Percentiles rank a stretch among this genome's conserved stretches.
These are phyloP conservation scores for Rhabdomys dilectus DNA, from an alignment of 2,113 vertebrate species.

Conservation along the genomic window DNA sequence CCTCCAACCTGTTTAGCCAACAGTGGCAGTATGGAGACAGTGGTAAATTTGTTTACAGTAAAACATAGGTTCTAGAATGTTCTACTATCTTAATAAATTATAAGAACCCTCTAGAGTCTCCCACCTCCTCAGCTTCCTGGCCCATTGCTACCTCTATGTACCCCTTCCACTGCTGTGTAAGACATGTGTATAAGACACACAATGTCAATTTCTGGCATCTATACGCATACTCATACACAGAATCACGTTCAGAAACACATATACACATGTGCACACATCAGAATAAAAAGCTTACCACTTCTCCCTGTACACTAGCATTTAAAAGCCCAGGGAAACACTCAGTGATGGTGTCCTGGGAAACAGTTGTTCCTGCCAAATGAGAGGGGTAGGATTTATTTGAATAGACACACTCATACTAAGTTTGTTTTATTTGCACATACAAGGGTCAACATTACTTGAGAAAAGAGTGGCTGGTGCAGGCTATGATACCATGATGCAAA, in stretches of 20 bases:
- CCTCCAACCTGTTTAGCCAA: neutral
- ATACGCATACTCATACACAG: neutral
- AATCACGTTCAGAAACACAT: neutral
- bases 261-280: neutral
- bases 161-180: neutral
- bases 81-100: neutral
- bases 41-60: neutral
- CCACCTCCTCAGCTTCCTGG: neutral
- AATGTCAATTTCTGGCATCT: neutral
- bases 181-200: neutral
- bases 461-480: neutral
- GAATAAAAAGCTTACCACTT: neutral
- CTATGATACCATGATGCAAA: neutral
- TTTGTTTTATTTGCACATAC: slow-evolving; percentile 70
- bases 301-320: neutral
- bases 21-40: neutral
- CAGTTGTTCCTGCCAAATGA: slow-evolving; percentile 50
- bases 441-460: slow-evolving; percentile 61
- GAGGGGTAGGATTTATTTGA: slow-evolving; percentile 51
- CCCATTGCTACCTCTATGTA: neutral
- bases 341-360: neutral
- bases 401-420: slow-evolving; percentile 1
- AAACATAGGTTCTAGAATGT: neutral
- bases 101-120: neutral
- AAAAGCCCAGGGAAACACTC: neutral